Base-by-base conservation (phyloP, 2,888 invertebrate genomes). In the Bedellia somnulentella region DNA sequence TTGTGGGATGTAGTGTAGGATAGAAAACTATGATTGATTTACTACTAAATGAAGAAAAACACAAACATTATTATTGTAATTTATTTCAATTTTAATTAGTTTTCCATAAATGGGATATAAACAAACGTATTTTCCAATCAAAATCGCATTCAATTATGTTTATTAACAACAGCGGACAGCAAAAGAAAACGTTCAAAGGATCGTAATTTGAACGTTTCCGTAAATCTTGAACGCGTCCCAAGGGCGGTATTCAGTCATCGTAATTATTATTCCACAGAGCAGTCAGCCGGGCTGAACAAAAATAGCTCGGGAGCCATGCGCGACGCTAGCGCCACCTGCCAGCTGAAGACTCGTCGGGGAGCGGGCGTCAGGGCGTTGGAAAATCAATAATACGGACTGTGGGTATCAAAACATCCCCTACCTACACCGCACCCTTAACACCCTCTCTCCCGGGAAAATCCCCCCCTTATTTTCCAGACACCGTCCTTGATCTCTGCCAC, bases 401-500 rank as follows among this genome's bases (percentile, higher is more conserved):
- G 56, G 53, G 68, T 62, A 75, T 71, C 75, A 75, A 71, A 71
- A 75, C 73, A 73, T 31, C 32, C 33, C 31, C 34, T 30, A 32
- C 41, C 27, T 39, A 43, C 38, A 42, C 45, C 45, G 40, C 42
- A 46, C 43, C 49, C 44, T 30, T 40, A n/a, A 25, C 34, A 13
- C 38, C 54, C 52, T 52, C 57, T 62, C 64, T 62, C 68, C 70
- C 68, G 68, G 70, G 75, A 66, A 67, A 67, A 71, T 61, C 70
- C 57, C 61, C 67, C 73, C 50, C 63, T 56, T 68, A 68, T 70
- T 73, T 70, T 67, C 70, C 71, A 75, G 75, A 75, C 75, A 51
- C 63, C 73, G 75, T 64, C 75, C 75, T 75, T 75, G 75, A 75
- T 73, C 63, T 62, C 60, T 64, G 67, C 50, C 14, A 26, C 24